phyloP scores from a whole-genome alignment of 2,888 invertebrate species.

The Chymomyza caudatula region DNA sequence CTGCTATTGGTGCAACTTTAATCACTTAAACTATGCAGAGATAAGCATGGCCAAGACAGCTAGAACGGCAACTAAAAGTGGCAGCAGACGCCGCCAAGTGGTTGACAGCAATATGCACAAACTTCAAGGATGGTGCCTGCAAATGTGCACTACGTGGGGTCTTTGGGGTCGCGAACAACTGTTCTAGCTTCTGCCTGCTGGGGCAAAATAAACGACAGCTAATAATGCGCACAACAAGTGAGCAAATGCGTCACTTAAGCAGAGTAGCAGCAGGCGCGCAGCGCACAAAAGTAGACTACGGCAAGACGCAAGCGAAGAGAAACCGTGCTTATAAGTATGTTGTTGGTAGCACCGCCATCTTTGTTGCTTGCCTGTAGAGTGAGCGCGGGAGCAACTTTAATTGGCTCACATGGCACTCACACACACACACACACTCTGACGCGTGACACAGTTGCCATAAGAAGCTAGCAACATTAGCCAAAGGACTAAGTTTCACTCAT shows the following conservation, averaged over 20 bases:
- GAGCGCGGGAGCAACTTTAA: constrained; percentile 46
- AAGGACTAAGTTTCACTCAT: constrained; percentile 47
- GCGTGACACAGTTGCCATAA: not conserved
- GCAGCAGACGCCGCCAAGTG: constrained; percentile 23
- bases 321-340: not conserved
- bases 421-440: not conserved
- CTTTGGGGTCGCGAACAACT: not conserved
- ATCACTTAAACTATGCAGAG: constrained; percentile 70
- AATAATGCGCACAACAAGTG: constrained; percentile 67
- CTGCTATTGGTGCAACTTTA: constrained; percentile 35
- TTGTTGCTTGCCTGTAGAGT: not conserved
- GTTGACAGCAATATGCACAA: constrained; percentile 45
- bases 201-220: constrained; percentile 72
- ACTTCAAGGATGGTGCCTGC: constrained; percentile 47
- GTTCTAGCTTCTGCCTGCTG: constrained; percentile 19
- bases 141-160: not conserved
- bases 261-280: constrained; percentile 28
- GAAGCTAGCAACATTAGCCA: not conserved
- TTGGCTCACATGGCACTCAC: constrained; percentile 62
- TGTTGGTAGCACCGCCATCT: not conserved
- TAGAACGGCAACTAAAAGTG: constrained; percentile 27
- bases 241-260: constrained; percentile 36
- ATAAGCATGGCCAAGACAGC: constrained; percentile 52
- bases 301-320: constrained; percentile 6
- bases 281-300: constrained; percentile 12